These are phyloP conservation scores for Zaprionus camerounensis DNA, from an alignment of 1,140 invertebrate species.

Conservation along the genomic window DNA sequence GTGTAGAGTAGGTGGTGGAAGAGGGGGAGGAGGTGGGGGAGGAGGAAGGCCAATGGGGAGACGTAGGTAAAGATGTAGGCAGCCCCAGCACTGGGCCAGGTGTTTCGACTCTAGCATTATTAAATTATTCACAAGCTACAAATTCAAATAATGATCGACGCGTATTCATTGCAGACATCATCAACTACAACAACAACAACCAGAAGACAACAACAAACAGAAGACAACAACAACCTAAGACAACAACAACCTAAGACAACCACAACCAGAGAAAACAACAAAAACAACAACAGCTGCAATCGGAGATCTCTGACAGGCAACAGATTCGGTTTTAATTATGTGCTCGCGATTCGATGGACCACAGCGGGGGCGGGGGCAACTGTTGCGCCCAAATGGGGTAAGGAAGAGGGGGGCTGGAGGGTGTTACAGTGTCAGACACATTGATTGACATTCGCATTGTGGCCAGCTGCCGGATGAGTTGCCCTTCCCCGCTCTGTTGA, in stretches of 20 bases:
- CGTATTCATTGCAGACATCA: conserved; percentile 31
- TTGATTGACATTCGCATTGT: conserved; percentile 70
- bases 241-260: not conserved
- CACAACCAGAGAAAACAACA: conserved; percentile 8
- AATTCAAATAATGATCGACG: conserved; percentile 19
- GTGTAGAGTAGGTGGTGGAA: not conserved
- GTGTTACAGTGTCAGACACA: conserved; percentile 24
- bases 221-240: not conserved
- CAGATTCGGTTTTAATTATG: conserved; percentile 47
- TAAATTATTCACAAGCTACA: conserved; percentile 37
- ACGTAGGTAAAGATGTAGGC: not conserved
- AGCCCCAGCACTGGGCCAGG: conserved; percentile 12
- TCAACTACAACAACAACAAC: not conserved
- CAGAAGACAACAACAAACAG: not conserved
- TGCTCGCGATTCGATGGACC: conserved; percentile 26
- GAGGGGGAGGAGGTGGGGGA: not conserved
- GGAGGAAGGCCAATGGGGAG: not conserved
- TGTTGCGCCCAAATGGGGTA: not conserved
- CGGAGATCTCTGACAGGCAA: conserved; percentile 19
- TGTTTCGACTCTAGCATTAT: conserved; percentile 32
- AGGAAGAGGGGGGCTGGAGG: too few relatives aligned
- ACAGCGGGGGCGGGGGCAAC: not conserved
- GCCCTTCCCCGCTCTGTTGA: not conserved
- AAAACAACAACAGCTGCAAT: conserved; percentile 7
- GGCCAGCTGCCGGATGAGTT: conserved; percentile 67